phyloP scores from a whole-genome alignment of 2,797 vertebrate genomes.

The Chanos chanos region DNA sequence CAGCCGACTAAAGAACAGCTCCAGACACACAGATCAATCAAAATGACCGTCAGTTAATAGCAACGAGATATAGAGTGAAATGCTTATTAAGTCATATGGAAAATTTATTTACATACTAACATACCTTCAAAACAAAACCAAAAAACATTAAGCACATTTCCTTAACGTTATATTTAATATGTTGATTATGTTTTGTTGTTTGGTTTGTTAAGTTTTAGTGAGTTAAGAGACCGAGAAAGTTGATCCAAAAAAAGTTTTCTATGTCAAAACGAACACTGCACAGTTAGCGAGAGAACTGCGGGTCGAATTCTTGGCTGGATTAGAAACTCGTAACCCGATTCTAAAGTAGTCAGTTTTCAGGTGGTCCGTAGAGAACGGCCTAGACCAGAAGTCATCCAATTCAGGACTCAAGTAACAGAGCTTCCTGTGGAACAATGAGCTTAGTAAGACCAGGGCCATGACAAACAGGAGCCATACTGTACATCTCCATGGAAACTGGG shows the following conservation, averaged over 20 bases:
- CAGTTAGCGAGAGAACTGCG: slow-evolving; percentile 1
- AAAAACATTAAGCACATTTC: too few species aligned
- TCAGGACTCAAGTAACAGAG: slow-evolving; percentile 43
- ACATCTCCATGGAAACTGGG: slow-evolving; percentile 6
- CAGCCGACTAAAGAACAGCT: slow-evolving; percentile 54
- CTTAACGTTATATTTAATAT: too few species aligned
- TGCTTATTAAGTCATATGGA: too few species aligned
- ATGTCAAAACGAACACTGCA: neutral
- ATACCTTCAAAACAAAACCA: too few species aligned
- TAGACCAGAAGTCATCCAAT: slow-evolving; percentile 24
- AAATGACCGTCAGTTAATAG: slow-evolving; percentile 48
- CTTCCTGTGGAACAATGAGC: slow-evolving; percentile 35
- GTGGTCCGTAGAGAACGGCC: slow-evolving; percentile 34
- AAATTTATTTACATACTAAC: neutral
- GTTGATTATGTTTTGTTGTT: too few species aligned
- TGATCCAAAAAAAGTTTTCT: slow-evolving; percentile 1
- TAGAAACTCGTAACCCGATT: slow-evolving; percentile 44
- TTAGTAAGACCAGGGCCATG: slow-evolving; percentile 11
- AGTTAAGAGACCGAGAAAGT: slow-evolving; percentile 5
- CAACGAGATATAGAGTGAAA: slow-evolving; percentile 36
- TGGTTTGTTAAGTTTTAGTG: neutral
- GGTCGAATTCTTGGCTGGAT: slow-evolving; percentile 41
- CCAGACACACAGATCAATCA: slow-evolving; percentile 59
- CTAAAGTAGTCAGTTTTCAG: slow-evolving; percentile 32
- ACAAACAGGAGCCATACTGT: slow-evolving; percentile 21